Evolutionary conservation across 2,888 invertebrate species (phyloP), one percentile per base, ranked within the genome.

Genomic region (Pseudolycoriella hygida): DNA sequence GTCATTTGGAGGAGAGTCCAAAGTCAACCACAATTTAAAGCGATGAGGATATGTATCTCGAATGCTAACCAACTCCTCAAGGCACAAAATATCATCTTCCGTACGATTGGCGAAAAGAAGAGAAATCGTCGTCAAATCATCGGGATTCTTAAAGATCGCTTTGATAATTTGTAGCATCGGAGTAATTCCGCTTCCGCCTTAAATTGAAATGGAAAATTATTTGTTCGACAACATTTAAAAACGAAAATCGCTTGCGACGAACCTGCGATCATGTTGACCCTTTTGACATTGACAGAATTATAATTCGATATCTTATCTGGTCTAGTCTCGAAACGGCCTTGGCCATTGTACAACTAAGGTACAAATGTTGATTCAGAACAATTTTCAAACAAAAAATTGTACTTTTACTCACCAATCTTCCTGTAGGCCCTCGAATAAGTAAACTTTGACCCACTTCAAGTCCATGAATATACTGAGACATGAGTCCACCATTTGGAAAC

Each of bases 401-500:
- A n/a, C n/a, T n/a, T n/a, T n/a, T n/a, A n/a, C n/a, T n/a, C n/a
- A n/a, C n/a, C 45, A 97, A 69, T 47, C 88, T 73, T 10, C 97
- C 97, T 4, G 87, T 88, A 1, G 98, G 98, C 19, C 98, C 98
- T 43, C 94, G 75, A 43, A 98, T 81, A 58, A 96, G 89, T 53
- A 98, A 87, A 3, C 77, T 84, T 49, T 97, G 92, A 10, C 93
- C 93, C 48, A 97, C 72, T 57, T 85, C 77, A 73, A 99, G 68
- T 54, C 71, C 73, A 53, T 98, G 86, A 57, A 99, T 67, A 62
- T 94, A 72, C 60, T 98, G 98, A 2, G 92, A 87, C 84, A 99
- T 80, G 69, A 96, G 97, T 12, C 98, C 97, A 45, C 97, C 97
- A 3, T 92, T 89, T 0, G 96, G 97, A 66, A 97, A 98, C 66